Evolutionary conservation across 64 coral and sea anemone genomes (phyloP).

Genomic region (Montipora efflorescens): DNA sequence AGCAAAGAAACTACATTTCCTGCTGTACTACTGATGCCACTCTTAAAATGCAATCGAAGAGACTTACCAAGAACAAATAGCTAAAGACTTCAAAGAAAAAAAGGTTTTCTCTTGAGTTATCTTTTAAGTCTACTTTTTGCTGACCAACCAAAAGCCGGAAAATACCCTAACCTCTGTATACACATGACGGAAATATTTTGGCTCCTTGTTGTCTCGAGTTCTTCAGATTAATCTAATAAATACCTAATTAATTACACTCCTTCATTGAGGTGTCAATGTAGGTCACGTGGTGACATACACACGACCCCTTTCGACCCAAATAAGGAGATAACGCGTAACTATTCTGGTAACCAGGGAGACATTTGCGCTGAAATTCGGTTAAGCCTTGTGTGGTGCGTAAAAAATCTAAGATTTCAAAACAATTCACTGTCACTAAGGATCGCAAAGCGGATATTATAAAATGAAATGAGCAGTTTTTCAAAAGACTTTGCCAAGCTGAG

Average conservation of each 20-base stretch:
- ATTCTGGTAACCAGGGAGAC: constrained; percentile 1
- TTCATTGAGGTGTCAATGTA: constrained; percentile 17
- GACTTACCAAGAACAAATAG: too few relatives aligned
- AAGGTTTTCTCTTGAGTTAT: not conserved
- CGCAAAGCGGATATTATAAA: too few relatives aligned
- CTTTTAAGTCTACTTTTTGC: not conserved
- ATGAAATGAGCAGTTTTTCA: too few relatives aligned
- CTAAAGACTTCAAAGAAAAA: not conserved
- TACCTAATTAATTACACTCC: constrained; percentile 52
- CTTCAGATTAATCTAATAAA: constrained; percentile 36
- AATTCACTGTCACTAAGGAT: too few relatives aligned
- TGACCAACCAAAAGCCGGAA: not conserved
- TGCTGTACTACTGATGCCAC: not conserved
- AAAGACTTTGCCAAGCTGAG: not conserved
- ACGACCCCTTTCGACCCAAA: not conserved
- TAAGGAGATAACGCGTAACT: not conserved
- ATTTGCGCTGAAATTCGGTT: not conserved
- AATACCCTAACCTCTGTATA: not conserved
- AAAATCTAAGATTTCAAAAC: not conserved
- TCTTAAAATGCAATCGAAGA: too few relatives aligned
- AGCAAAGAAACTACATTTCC: not conserved
- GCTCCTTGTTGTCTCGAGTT: constrained; percentile 56
- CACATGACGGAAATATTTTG: not conserved
- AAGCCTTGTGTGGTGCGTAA: not conserved
- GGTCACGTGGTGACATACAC: not conserved